Percentiles rank a stretch among this genome's conserved stretches.
phyloP scores from a whole-genome alignment of 2,888 invertebrate species.

The Pseudoips prasinana region DNA sequence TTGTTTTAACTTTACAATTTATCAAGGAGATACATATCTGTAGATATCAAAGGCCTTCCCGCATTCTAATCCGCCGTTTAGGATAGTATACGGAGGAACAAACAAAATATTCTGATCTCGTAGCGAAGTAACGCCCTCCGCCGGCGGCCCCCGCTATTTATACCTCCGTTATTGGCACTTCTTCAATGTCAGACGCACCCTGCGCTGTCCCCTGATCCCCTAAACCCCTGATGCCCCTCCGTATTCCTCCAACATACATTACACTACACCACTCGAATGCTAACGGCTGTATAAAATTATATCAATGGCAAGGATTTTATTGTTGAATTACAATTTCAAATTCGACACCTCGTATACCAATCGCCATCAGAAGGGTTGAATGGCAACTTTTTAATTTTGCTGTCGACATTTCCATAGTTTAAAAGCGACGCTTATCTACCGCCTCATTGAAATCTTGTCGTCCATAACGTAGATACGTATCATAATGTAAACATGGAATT shows the following conservation, averaged over 20 bases:
- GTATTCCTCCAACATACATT: conserved; percentile 69
- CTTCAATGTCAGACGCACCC: conserved; percentile 83
- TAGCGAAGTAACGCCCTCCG: conserved; percentile 76
- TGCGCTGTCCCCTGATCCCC: conserved; percentile 67
- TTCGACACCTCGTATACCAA: conserved; percentile 58
- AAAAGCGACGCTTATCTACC: conserved; percentile 16
- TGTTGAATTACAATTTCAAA: conserved; percentile 68
- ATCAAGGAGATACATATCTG: conserved; percentile 62
- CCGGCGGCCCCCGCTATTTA: conserved; percentile 77
- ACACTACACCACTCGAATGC: conserved; percentile 71
- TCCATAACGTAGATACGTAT: conserved; percentile 42
- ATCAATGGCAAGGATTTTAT: conserved; percentile 75
- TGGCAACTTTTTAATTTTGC: too few species aligned
- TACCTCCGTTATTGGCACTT: conserved; percentile 82
- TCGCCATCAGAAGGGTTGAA: conserved; percentile 1
- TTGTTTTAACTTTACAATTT: conserved; percentile 60
- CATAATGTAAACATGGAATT: conserved; percentile 62
- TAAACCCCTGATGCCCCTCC: conserved; percentile 59
- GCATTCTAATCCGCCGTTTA: conserved; percentile 80
- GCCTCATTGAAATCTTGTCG: conserved; percentile 46
- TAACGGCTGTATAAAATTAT: conserved; percentile 76
- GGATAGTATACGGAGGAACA: conserved; percentile 55
- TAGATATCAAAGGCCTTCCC: conserved; percentile 62
- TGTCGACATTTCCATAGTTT: too few species aligned
- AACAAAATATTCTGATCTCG: conserved; percentile 81